A percentile compares a stretch with the other conserved stretches of the same genome.
These are phyloP conservation scores for Eptatretus atami DNA, from an alignment of 2,797 vertebrate species.

Conservation along the genomic window DNA sequence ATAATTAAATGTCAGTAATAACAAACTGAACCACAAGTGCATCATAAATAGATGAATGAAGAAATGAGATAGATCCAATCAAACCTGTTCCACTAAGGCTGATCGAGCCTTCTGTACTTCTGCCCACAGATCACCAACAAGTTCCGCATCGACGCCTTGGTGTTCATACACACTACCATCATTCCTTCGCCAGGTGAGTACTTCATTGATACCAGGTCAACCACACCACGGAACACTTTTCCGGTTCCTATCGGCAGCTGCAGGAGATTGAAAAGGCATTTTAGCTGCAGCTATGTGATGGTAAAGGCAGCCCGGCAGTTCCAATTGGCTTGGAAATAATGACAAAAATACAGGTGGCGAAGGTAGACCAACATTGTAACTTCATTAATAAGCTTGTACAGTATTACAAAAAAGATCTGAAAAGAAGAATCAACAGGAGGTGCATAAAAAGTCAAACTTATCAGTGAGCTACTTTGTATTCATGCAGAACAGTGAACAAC, in stretches of 20 bases:
- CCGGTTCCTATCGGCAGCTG: conserved; percentile 55
- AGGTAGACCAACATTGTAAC: no score
- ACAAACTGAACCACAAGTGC: not conserved
- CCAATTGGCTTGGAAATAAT: no score
- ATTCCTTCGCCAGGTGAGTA: conserved; percentile 29
- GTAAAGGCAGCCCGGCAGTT: no score
- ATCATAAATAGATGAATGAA: not conserved
- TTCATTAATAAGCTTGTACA: no score
- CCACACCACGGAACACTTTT: conserved; percentile 41
- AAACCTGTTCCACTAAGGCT: conserved; percentile 66
- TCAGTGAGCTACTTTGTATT: no score
- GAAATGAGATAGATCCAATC: conserved; percentile 6
- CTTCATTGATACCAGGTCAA: conserved; percentile 47
- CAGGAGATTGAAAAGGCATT: no score
- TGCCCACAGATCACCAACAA: conserved; percentile 25
- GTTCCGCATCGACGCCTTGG: conserved; percentile 17
- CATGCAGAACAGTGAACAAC: no score
- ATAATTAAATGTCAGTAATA: not conserved
- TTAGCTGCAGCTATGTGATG: no score
- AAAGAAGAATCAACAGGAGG: no score
- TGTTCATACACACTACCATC: conserved; percentile 38
- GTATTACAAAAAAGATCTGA: no score
- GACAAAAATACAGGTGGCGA: no score
- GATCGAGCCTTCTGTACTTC: conserved; percentile 31
- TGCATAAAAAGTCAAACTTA: no score